Evolutionary conservation across 1,140 invertebrate genomes (phyloP).

Genomic region (Latrodectus geometricus): DNA sequence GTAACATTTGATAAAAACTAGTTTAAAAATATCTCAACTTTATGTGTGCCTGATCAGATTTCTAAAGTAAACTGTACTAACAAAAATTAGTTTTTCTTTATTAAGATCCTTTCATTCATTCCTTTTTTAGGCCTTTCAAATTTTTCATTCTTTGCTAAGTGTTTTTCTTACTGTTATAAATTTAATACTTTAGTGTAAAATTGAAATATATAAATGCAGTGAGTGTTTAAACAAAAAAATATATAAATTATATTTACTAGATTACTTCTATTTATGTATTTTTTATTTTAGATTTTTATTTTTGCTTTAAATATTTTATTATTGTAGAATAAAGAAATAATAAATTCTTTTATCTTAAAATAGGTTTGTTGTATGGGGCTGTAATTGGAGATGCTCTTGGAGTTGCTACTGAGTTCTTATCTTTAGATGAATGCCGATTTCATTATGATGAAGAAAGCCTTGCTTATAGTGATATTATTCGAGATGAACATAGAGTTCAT

Average conservation of each 20-base stretch:
- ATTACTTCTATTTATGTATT: background rate
- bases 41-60: no score
- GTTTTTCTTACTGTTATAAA: no score
- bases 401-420: constrained; percentile 69
- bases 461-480: constrained; percentile 66
- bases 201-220: no score
- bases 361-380: constrained; percentile 70
- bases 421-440: constrained; percentile 68
- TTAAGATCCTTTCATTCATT: no score
- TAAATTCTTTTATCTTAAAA: constrained; percentile 26
- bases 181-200: no score
- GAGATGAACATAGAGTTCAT: constrained; percentile 67
- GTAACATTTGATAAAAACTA: no score
- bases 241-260: background rate
- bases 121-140: no score
- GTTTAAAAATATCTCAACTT: no score
- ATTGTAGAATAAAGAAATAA: background rate
- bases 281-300: background rate
- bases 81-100: no score
- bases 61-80: no score
- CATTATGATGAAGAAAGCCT: constrained; percentile 67
- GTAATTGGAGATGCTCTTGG: constrained; percentile 70
- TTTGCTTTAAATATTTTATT: background rate
- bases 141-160: no score
- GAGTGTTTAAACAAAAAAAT: no score